These are phyloP conservation scores for Myzus persicae DNA, from an alignment of 1,140 invertebrate genomes.

Conservation along the genomic window DNA sequence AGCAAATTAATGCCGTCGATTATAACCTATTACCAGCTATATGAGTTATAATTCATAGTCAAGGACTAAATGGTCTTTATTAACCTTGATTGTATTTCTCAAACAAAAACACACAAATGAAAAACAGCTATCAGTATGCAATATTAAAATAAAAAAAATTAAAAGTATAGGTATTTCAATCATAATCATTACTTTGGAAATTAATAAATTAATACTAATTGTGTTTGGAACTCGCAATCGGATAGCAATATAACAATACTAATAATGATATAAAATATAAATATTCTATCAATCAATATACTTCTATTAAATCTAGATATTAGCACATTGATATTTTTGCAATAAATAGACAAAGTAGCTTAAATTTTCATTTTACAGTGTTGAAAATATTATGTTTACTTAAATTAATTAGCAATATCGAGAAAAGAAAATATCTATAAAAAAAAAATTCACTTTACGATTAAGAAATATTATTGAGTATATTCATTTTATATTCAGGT, in stretches of 20 bases:
- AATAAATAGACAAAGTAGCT: background rate
- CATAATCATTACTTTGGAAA: background rate
- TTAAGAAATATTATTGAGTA: background rate
- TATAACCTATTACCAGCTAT: conserved; percentile 30
- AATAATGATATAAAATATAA: background rate
- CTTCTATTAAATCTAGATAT: too few species aligned
- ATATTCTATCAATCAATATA: background rate
- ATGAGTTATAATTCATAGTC: conserved; percentile 42
- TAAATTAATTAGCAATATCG: too few species aligned
- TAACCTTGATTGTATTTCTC: background rate
- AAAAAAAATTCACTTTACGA: background rate
- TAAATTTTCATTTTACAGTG: background rate
- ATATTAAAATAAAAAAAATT: background rate
- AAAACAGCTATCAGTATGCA: background rate
- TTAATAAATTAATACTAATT: background rate
- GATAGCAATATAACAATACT: background rate
- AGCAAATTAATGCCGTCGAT: conserved; percentile 3
- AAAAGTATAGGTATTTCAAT: too few species aligned
- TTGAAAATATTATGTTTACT: too few species aligned
- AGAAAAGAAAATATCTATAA: too few species aligned
- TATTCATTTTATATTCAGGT: too few species aligned
- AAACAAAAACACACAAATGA: conserved; percentile 16
- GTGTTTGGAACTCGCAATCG: too few species aligned
- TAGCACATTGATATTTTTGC: too few species aligned
- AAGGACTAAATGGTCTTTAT: conserved; percentile 15